Evolutionary conservation across 2,888 invertebrate species (phyloP).

Genomic region (Chalcis sispes): DNA sequence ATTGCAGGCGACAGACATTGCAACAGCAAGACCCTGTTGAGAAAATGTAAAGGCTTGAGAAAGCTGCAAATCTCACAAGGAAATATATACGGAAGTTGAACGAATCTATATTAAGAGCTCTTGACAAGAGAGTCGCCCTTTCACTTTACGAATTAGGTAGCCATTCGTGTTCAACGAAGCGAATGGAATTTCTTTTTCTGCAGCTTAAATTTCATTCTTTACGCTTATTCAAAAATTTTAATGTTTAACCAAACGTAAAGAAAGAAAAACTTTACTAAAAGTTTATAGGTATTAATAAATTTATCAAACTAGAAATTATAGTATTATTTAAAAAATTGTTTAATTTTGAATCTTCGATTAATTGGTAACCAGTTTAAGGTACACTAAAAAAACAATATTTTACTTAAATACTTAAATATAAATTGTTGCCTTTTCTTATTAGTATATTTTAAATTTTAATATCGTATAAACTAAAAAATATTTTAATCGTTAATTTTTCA

Average conservation of each 20-base stretch:
- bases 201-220: neutral
- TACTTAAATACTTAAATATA: no score
- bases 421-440: no score
- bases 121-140: constrained; percentile 7
- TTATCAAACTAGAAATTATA: no score
- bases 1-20: constrained; percentile 81
- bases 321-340: no score
- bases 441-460: neutral
- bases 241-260: no score
- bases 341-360: no score
- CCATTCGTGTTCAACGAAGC: constrained; percentile 11
- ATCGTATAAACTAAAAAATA: neutral
- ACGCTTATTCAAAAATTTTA: neutral
- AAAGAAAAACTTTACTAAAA: no score
- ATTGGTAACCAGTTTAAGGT: no score
- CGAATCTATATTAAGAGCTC: constrained; percentile 26
- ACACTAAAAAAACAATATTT: no score
- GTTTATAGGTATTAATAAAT: no score
- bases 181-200: constrained; percentile 2
- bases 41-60: constrained; percentile 29
- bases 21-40: constrained; percentile 80
- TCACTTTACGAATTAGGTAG: neutral
- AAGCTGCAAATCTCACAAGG: neutral
- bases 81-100: neutral
- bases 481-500: neutral